Conservation (phyloP, 2,113 vertebrate genomes). For the Murina feae region DNA sequence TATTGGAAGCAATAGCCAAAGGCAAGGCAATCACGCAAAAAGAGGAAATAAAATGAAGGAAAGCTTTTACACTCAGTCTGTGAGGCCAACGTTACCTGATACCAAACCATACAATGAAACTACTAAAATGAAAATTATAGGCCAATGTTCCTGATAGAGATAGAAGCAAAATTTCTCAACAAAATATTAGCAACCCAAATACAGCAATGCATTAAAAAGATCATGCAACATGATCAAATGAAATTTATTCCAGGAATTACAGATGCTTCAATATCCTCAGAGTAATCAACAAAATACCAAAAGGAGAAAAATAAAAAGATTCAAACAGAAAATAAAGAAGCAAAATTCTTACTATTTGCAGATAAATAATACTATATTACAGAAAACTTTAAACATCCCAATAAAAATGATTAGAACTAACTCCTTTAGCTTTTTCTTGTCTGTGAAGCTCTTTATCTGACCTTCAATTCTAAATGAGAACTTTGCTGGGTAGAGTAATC, state of each 20-base stretch:
- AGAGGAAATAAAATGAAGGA: background rate
- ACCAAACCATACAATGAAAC: background rate
- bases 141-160: background rate
- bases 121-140: background rate
- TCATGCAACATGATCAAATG: background rate
- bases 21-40: no score
- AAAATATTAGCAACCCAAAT: background rate
- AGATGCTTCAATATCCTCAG: background rate
- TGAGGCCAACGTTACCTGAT: background rate
- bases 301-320: background rate
- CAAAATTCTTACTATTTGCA: background rate
- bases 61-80: background rate
- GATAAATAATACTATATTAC: background rate
- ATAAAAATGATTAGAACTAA: background rate
- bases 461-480: no score
- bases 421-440: no score
- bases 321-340: background rate
- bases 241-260: background rate
- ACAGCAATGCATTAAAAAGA: background rate
- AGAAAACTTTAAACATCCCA: background rate
- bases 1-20: no score
- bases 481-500: no score
- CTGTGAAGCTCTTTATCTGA: no score
- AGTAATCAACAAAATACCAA: background rate
- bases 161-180: background rate